Conservation (phyloP, 2,888 invertebrate genomes). For the Apamea sordens region DNA sequence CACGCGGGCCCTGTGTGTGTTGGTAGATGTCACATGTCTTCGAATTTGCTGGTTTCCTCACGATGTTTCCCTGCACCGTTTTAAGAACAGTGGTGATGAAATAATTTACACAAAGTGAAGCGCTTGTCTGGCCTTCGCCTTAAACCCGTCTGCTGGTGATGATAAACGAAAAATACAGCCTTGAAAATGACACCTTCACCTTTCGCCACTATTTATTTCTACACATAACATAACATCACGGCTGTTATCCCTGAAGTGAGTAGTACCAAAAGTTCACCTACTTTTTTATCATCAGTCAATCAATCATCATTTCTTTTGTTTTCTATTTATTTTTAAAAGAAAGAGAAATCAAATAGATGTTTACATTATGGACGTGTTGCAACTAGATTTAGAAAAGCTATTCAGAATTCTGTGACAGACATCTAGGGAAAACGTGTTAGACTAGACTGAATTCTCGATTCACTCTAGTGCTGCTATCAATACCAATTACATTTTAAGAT, state of each 20-base stretch:
- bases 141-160: background rate
- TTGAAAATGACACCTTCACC: background rate
- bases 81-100: background rate
- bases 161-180: background rate
- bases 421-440: conserved; percentile 10
- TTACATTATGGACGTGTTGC: conserved; percentile 5
- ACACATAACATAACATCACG: background rate
- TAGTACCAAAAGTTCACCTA: background rate
- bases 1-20: background rate
- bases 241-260: background rate
- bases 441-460: conserved; percentile 19
- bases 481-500: conserved; percentile 34
- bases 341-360: conserved; percentile 1
- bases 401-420: conserved; percentile 32
- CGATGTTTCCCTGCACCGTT: background rate
- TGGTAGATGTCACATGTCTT: background rate
- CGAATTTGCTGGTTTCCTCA: no score
- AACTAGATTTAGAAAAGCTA: conserved; percentile 13
- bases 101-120: background rate
- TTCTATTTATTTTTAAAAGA: background rate
- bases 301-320: background rate
- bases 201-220: background rate
- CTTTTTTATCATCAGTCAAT: background rate
- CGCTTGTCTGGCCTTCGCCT: background rate
- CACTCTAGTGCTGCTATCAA: conserved; percentile 22